Base-by-base conservation (phyloP, 2,113 vertebrate genomes). In the Xenus cinereus region DNA sequence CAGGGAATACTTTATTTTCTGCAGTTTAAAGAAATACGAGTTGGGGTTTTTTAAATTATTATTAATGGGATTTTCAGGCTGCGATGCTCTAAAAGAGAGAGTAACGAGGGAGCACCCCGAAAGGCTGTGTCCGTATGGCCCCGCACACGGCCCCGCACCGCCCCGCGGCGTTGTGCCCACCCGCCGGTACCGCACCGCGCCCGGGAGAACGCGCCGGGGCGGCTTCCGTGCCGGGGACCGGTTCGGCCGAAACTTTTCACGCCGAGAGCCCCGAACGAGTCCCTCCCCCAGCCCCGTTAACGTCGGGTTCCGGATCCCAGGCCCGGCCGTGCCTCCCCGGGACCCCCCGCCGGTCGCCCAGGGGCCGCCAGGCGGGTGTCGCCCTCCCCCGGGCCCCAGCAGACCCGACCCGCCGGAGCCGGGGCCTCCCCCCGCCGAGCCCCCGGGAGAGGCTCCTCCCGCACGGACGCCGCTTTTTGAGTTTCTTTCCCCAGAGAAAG, bases 121-220 rank as follows among this genome's bases (percentile, higher is more conserved):
- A 10, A 13, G 1, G 60, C 0, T n/a, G n/a, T n/a, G 48, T 2
- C 28, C 5, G 9, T 3, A 2, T 5, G 9, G 11, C 21, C 8
- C 37, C 2, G 41, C 41, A 2, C 1, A 32, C 0, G 30, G 83
- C 64, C 35, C 22, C 57, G 2, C 26, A 32, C 5, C 43, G 17
- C 33, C 67, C 1, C 46, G 3, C 59, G 8, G 43, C 0, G 37
- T 1, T 85, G 28, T 6, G 57, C 66, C 35, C 86, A 21, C 22
- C 57, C 67, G 51, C 69, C 32, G 15, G 8, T 41, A 35, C 17
- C 12, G 63, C 37, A 20, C 50, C 3, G 28, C 59, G 77, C 50
- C 56, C 16, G 1, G 6, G 21, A 8, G n/a, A 48, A 12, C 2
- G n/a, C 63, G 6, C 30, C 2, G 43, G 11, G 37, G 24, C 6